Evolutionary conservation across 2,888 invertebrate species (phyloP), one percentile per base, ranked within the genome.

Genomic region (Ectobius pallidus): DNA sequence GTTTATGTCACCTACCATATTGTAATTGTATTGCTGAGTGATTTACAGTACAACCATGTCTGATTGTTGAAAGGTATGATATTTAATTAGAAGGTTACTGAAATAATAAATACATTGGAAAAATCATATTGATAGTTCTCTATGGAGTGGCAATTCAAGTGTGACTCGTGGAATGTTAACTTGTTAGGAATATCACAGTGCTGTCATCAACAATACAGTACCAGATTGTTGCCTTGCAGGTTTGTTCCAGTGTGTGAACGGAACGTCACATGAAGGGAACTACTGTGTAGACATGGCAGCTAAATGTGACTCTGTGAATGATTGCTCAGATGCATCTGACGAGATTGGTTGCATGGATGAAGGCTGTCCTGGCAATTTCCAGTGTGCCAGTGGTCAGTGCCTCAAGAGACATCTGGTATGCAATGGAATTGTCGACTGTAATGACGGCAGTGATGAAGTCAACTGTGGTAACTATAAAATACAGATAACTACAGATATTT

Each of bases 291-390:
- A 83, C 63, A 79, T 83, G 55, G 81, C 83, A 78, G 82, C 82
- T 0, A 83, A 82, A 78, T 89, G 89, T 75, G 88, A 89, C 79
- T 87, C 88, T 0, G 84, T 87, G 67, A 84, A 84, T 32, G 88
- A 89, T 77, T 90, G 89, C 77, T 86, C 85, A 0, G 90, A 89
- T 78, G 87, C 86, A 30, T 89, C 89, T 0, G 90, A 90, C 79
- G 89, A 90, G 80, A 75, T 83, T 11, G 84, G 86, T 18, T 90
- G 90, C 78, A 80, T 83, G 61, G 82, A 85, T 78, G 83, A 86
- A 62, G 84, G 84, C n/a, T 89, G 89, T 78, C 86, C 85, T 2
- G 86, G 86, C 63, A 89, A 88, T 76, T 89, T 88, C 82, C 79
- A 86, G 83, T 89, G 89, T 76, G 80, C 82, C 4, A 87, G 83